phyloP scores from a whole-genome alignment of 35 echinoderm and acorn worm species.

The Chiridota heheva region DNA sequence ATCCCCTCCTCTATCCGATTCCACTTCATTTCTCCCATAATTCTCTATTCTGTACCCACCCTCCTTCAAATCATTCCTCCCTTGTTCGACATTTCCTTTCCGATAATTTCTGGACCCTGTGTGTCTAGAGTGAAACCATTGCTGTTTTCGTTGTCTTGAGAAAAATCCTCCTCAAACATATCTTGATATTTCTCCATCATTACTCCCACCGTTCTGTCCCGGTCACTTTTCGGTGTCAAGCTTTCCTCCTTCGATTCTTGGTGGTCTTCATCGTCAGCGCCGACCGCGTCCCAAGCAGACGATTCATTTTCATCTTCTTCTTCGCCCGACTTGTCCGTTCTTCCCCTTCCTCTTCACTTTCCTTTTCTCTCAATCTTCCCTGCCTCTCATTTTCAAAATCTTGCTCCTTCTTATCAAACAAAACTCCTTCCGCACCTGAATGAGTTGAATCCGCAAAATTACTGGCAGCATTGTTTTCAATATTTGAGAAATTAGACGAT shows the following conservation, averaged over 20 bases:
- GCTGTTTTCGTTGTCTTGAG: neutral
- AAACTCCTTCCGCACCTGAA: too few species aligned
- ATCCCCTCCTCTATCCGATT: neutral
- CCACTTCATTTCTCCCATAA: neutral
- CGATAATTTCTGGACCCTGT: slow-evolving; percentile 34
- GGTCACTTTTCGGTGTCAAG: neutral
- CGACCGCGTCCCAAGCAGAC: too few species aligned
- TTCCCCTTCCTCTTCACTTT: neutral
- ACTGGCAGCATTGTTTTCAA: too few species aligned
- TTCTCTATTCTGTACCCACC: neutral
- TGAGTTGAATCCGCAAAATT: slow-evolving; percentile 31
- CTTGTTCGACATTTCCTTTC: too few species aligned
- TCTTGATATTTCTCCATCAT: neutral
- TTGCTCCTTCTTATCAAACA: too few species aligned
- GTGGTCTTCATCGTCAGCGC: too few species aligned
- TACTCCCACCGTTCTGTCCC: neutral
- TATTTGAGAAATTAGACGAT: too few species aligned
- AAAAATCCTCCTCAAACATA: neutral
- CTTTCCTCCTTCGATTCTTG: too few species aligned
- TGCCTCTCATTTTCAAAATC: too few species aligned
- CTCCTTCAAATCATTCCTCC: too few species aligned
- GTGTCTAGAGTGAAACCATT: slow-evolving; percentile 33
- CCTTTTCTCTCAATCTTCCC: too few species aligned
- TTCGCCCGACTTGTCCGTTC: neutral
- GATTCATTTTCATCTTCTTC: too few species aligned